phyloP scores from a whole-genome alignment of 1,140 invertebrate genomes.

The Lutraria rhynchaena region DNA sequence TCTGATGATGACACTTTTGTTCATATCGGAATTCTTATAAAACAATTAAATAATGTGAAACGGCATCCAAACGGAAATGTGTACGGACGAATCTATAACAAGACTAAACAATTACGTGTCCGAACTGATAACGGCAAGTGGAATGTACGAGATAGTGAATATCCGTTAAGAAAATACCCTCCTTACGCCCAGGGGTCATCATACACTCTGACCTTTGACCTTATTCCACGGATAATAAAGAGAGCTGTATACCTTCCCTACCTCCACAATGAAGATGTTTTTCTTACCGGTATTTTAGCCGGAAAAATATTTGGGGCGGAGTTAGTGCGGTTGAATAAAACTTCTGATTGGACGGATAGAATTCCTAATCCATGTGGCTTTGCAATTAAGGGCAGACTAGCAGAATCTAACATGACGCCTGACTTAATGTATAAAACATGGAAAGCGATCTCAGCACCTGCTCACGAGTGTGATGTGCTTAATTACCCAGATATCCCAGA shows the following conservation, averaged over 20 bases:
- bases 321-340: background rate
- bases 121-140: background rate
- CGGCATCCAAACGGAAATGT: background rate
- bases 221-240: background rate
- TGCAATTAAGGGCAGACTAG: background rate
- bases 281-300: background rate
- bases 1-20: conserved; percentile 11
- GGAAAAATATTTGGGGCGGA: background rate
- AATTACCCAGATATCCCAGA: no score
- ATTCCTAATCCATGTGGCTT: background rate
- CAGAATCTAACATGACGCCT: background rate
- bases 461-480: background rate
- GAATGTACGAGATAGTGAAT: background rate
- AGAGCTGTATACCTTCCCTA: background rate
- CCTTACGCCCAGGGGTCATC: background rate
- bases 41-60: background rate
- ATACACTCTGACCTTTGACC: background rate
- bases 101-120: background rate
- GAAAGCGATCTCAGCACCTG: background rate
- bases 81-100: background rate
- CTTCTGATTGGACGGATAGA: background rate
- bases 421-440: background rate
- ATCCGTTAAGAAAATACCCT: background rate
- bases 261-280: background rate
- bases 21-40: background rate